Evolutionary conservation across 92 coral and sea anemone genomes (phyloP).

Genomic region (Pocillopora meandrina): DNA sequence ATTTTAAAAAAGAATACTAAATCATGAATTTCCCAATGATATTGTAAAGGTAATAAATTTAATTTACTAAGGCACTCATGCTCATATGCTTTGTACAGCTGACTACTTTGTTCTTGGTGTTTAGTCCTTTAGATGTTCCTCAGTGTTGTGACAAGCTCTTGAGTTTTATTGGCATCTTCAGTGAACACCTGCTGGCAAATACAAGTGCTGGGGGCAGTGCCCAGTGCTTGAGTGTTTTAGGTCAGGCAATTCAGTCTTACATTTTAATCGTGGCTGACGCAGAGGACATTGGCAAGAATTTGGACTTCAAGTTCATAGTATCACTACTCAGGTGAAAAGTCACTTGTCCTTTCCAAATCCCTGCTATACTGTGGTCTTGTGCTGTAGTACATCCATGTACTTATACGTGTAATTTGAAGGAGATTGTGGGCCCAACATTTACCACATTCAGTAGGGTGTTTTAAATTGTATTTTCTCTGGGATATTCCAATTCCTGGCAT

Average conservation of each 20-base stretch:
- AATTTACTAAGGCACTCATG: no score
- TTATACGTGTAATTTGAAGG: no score
- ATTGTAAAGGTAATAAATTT: no score
- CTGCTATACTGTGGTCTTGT: background rate
- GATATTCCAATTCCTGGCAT: no score
- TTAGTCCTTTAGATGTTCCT: slow-evolving; percentile 35
- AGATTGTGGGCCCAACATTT: no score
- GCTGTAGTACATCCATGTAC: no score
- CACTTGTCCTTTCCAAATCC: background rate
- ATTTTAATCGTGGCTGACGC: slow-evolving; percentile 23
- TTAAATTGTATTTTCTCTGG: no score
- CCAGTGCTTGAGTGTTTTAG: slow-evolving; percentile 53
- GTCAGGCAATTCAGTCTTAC: slow-evolving; percentile 73
- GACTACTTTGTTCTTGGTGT: background rate
- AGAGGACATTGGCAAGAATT: slow-evolving; percentile 20
- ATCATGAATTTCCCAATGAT: no score
- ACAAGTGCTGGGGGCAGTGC: background rate
- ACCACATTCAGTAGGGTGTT: no score
- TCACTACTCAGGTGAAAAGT: slow-evolving; percentile 65
- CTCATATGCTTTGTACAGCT: background rate
- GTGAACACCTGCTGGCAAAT: slow-evolving; percentile 13
- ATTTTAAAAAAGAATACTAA: no score
- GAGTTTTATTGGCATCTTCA: slow-evolving; percentile 30
- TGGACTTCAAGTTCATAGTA: slow-evolving; percentile 46
- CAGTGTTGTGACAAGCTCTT: slow-evolving; percentile 30